A percentile compares a stretch with the other conserved stretches of the same genome.
These are phyloP conservation scores for Craseonycteris thonglongyai DNA, from an alignment of 2,113 vertebrate species.

Conservation along the genomic window DNA sequence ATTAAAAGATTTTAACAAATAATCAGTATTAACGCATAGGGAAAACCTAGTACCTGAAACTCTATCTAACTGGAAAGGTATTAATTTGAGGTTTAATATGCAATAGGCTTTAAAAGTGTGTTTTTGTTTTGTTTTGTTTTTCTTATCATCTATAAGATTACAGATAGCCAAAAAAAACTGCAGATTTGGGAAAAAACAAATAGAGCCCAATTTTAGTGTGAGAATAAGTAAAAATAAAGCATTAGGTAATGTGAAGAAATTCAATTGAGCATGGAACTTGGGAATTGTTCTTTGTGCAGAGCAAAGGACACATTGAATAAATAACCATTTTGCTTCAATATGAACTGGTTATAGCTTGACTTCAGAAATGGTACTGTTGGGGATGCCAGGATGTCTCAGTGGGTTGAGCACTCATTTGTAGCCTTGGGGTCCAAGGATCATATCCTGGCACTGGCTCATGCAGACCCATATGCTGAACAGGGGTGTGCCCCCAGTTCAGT, in stretches of 20 bases:
- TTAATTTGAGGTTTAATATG: not conserved
- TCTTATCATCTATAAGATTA: not conserved
- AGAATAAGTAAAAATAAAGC: not conserved
- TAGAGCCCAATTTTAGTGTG: not conserved
- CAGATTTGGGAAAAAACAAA: not conserved
- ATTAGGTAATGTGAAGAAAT: not conserved
- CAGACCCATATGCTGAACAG: too few species aligned
- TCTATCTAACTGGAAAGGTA: not conserved
- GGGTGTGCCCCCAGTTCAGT: too few species aligned
- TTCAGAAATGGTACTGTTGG: not conserved
- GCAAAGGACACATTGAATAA: not conserved
- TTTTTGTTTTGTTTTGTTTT: not conserved
- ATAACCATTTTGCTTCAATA: not conserved
- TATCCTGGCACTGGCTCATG: too few species aligned
- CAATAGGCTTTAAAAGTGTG: not conserved
- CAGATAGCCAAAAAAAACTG: not conserved
- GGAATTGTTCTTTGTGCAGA: not conserved
- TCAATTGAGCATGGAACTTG: not conserved
- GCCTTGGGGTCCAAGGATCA: too few species aligned
- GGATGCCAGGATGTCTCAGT: too few species aligned
- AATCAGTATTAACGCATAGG: not conserved
- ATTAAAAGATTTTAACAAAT: conserved; percentile 37
- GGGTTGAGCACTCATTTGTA: too few species aligned
- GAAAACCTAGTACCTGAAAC: not conserved
- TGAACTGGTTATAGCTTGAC: not conserved